phyloP scores from a whole-genome alignment of 2,888 invertebrate species.

The Orgyia antiqua region DNA sequence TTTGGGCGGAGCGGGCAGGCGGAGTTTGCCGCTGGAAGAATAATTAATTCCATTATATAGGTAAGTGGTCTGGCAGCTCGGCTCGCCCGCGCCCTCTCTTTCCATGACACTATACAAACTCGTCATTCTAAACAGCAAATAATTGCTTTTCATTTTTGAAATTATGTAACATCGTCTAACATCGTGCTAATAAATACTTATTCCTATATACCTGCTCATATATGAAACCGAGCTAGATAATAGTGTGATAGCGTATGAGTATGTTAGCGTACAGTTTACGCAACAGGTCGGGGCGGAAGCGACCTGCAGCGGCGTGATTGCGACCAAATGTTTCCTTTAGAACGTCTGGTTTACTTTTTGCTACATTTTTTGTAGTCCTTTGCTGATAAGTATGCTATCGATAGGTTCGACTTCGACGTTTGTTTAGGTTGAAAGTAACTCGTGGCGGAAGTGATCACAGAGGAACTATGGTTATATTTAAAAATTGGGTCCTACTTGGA shows the following conservation, averaged over 20 bases:
- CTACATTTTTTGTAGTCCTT: conserved; percentile 57
- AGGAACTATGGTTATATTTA: conserved; percentile 25
- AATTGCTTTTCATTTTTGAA: conserved; percentile 23
- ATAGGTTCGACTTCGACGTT: conserved; percentile 63
- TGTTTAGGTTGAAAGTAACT: conserved; percentile 66
- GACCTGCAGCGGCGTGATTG: conserved; percentile 74
- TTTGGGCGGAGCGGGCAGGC: conserved; percentile 74
- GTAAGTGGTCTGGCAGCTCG: conserved; percentile 56
- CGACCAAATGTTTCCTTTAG: conserved; percentile 75
- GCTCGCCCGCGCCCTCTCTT: conserved; percentile 15
- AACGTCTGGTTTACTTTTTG: conserved; percentile 68
- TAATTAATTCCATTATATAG: conserved; percentile 75
- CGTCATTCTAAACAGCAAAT: conserved; percentile 26
- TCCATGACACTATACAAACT: conserved; percentile 29
- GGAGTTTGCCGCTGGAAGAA: conserved; percentile 75
- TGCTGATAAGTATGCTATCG: conserved; percentile 74
- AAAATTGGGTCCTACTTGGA: no score
- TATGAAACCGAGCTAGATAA: conserved; percentile 26
- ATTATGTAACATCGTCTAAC: conserved; percentile 11
- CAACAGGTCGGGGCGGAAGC: conserved; percentile 78
- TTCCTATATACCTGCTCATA: background rate
- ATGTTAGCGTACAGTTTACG: conserved; percentile 55
- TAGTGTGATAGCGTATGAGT: conserved; percentile 13
- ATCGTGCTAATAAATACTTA: no score
- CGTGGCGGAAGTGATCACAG: conserved; percentile 61